phyloP scores from a whole-genome alignment of 2,113 vertebrate genomes.

The Entelurus aequoreus region DNA sequence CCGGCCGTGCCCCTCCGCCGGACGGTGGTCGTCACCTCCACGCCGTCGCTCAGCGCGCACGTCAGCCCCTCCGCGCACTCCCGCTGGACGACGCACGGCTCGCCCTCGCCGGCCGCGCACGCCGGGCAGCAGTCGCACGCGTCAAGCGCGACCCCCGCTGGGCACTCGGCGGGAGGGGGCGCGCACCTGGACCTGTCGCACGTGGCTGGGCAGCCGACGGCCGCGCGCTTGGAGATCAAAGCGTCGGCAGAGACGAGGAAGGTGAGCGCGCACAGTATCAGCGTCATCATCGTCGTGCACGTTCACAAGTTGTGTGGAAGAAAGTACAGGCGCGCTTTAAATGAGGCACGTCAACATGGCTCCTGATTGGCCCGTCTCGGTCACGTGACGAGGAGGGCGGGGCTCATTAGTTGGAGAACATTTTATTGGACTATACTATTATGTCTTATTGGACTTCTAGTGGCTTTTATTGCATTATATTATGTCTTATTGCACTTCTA shows the following conservation, averaged over 20 bases:
- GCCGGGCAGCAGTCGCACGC: slow-evolving; percentile 85
- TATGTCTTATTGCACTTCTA: no score
- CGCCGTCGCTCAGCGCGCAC: slow-evolving; percentile 72
- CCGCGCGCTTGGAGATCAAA: slow-evolving; percentile 47
- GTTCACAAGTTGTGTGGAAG: neutral
- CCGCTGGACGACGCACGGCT: slow-evolving; percentile 73
- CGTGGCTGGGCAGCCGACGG: slow-evolving; percentile 64
- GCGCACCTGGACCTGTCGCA: slow-evolving; percentile 78
- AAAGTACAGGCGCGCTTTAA: slow-evolving; percentile 46
- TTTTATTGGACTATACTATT: no score
- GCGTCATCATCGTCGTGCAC: slow-evolving; percentile 31
- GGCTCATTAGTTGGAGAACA: slow-evolving; percentile 45
- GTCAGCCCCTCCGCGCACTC: slow-evolving; percentile 81
- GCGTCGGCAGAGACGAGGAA: slow-evolving; percentile 37
- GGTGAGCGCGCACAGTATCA: slow-evolving; percentile 36
- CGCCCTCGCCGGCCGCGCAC: slow-evolving; percentile 83
- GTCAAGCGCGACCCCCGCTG: slow-evolving; percentile 72
- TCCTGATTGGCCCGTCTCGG: slow-evolving; percentile 48
- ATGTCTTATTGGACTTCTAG: no score
- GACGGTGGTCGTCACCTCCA: slow-evolving; percentile 76
- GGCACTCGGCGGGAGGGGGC: slow-evolving; percentile 66
- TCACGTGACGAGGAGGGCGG: slow-evolving; percentile 56
- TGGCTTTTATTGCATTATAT: no score
- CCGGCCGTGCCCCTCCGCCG: slow-evolving; percentile 73
- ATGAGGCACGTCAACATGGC: slow-evolving; percentile 47